Evolutionary conservation across 1,140 invertebrate genomes (phyloP).

Genomic region (Lasaia peninsularis): DNA sequence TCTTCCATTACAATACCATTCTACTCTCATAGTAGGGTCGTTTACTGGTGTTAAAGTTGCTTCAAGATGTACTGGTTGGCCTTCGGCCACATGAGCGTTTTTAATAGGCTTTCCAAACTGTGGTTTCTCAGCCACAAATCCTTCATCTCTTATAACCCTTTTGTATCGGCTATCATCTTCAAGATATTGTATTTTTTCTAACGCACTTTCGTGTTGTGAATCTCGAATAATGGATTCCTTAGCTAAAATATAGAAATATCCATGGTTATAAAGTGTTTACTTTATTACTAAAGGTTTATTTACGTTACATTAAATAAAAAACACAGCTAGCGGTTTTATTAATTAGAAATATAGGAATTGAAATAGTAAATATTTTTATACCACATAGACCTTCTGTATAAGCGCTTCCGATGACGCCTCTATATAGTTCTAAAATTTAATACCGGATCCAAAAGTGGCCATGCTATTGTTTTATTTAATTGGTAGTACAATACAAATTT

Average conservation of each 20-base stretch:
- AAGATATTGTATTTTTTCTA: conserved; percentile 93
- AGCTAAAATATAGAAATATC: conserved; percentile 75
- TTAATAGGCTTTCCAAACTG: conserved; percentile 93
- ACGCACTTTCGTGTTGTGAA: conserved; percentile 95
- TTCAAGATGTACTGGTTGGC: conserved; percentile 95
- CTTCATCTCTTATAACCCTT: conserved; percentile 84
- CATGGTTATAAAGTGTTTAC: no score
- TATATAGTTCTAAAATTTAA: no score
- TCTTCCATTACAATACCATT: conserved; percentile 96
- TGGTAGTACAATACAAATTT: no score
- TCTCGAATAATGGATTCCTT: conserved; percentile 93
- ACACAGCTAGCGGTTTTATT: no score
- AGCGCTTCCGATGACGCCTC: no score
- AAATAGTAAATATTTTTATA: no score
- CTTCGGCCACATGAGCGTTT: conserved; percentile 90
- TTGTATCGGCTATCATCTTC: conserved; percentile 91
- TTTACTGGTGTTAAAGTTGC: conserved; percentile 96
- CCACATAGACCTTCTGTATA: no score
- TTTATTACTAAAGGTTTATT: not conserved
- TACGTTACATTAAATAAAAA: not conserved
- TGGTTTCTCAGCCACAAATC: conserved; percentile 88
- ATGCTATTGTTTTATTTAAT: no score
- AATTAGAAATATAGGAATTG: no score
- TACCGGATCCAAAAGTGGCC: no score
- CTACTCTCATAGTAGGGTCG: conserved; percentile 96